Percentiles rank a stretch among this genome's conserved stretches.
Evolutionary conservation across 2,888 invertebrate species (phyloP).

Genomic region (Epinotia ramella): DNA sequence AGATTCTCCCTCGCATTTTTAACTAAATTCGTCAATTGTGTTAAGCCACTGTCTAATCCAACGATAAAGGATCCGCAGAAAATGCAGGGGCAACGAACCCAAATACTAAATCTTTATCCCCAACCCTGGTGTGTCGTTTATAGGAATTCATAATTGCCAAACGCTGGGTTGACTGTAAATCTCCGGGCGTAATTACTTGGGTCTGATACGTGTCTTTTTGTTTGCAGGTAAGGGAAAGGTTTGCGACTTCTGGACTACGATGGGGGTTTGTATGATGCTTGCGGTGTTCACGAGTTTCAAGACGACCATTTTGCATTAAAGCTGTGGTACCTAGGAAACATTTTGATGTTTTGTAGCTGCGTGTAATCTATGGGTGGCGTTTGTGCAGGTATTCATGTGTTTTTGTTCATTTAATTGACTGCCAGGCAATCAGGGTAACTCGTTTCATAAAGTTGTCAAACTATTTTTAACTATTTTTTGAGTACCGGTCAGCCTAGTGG

Average conservation of each 20-base stretch:
- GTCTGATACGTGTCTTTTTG: slow-evolving; percentile 53
- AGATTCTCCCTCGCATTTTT: too few species aligned
- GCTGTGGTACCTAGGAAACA: slow-evolving; percentile 12
- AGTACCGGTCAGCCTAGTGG: too few species aligned
- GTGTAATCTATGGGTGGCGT: not conserved
- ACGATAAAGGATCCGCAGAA: not conserved
- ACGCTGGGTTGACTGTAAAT: slow-evolving; percentile 52
- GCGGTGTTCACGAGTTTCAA: slow-evolving; percentile 3
- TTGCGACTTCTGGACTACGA: slow-evolving; percentile 37
- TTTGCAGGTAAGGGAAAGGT: slow-evolving; percentile 69
- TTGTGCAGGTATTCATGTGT: not conserved
- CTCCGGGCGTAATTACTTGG: slow-evolving; percentile 43
- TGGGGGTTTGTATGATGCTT: slow-evolving; percentile 32
- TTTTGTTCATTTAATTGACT: not conserved
- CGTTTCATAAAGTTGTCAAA: too few species aligned
- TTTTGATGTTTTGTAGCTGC: not conserved
- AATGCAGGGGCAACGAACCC: slow-evolving; percentile 19
- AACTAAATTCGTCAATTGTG: not conserved
- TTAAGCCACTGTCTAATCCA: not conserved
- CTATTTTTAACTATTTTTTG: too few species aligned
- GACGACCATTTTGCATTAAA: slow-evolving; percentile 2
- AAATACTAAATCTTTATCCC: slow-evolving; percentile 14
- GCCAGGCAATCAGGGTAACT: not conserved
- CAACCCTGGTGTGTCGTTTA: slow-evolving; percentile 56
- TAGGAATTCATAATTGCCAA: slow-evolving; percentile 72